Conservation (phyloP, 2,888 invertebrate genomes). For the Chalcosyrphus nemorum region DNA sequence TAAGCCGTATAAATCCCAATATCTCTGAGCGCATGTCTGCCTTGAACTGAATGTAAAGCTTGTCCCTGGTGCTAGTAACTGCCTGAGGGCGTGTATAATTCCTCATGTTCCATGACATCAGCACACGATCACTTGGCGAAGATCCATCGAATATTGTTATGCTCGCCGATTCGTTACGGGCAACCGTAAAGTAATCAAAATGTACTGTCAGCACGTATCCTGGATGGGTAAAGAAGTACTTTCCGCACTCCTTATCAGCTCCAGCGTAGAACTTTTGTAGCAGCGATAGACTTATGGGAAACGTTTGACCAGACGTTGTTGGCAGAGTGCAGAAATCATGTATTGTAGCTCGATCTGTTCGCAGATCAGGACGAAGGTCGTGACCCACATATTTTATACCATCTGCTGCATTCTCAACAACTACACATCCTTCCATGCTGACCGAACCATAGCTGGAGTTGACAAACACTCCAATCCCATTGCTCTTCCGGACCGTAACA, state of each 20-base stretch:
- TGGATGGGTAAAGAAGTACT: constrained; percentile 89
- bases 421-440: constrained; percentile 89
- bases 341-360: constrained; percentile 88
- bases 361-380: constrained; percentile 89
- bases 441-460: constrained; percentile 94
- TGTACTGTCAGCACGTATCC: constrained; percentile 93
- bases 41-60: constrained; percentile 90
- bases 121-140: constrained; percentile 86
- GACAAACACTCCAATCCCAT: constrained; percentile 93
- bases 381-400: constrained; percentile 94
- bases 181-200: constrained; percentile 91
- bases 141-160: constrained; percentile 92
- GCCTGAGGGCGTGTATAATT: constrained; percentile 95
- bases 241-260: constrained; percentile 88
- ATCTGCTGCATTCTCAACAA: constrained; percentile 94
- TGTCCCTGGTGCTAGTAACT: constrained; percentile 90
- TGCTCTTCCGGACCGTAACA: constrained; percentile 91
- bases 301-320: constrained; percentile 92
- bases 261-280: constrained; percentile 90
- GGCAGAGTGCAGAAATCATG: constrained; percentile 94
- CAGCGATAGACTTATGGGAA: constrained; percentile 91
- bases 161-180: constrained; percentile 88
- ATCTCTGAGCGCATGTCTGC: constrained; percentile 89
- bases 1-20: constrained; percentile 89
- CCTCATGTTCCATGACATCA: constrained; percentile 88